Evolutionary conservation across 2,888 invertebrate genomes (phyloP), one percentile per base, ranked within the genome.

Genomic region (Anticlea derivata): DNA sequence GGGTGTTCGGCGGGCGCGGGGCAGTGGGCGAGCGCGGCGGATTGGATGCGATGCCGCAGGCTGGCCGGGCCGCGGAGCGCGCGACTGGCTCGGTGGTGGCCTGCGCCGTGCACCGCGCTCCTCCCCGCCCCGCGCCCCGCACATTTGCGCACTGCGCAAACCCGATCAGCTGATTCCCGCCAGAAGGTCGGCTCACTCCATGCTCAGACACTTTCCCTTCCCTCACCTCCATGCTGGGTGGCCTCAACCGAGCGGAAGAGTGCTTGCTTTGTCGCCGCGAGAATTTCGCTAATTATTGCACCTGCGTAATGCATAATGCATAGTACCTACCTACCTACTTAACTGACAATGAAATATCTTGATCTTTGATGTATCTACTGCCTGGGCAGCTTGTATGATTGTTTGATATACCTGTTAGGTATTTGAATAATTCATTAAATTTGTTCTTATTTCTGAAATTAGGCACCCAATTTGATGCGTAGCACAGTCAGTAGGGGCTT

Each of bases 111-210:
- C 70, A 53, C 40, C 52, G 62, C 55, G 55, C 50, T 24, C 50
- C 47, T 34, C 55, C 37, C 63, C 66, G 54, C 69, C 70, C 73
- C 77, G 60, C 70, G 26, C 76, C 78, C 80, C 84, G 68, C 75
- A 78, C 74, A 80, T 86, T 87, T 89, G 89, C 89, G 89, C 89
- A 90, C 77, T 90, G 89, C 89, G 89, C 90, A 88, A 87, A 74
- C 84, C 80, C 76, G 74, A 89, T 80, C 89, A 89, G 89, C 89
- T 90, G 89, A 86, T 89, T 89, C 88, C 87, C 88, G 86, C 85
- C 88, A 85, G 83, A 81, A 81, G 85, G 80, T 83, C 79, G 78
- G 68, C 70, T 65, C 59, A 63, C 71, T 74, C 70, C 68, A 68
- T 69, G 41, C 68, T 68, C 66, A 65, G 60, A 63, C 68, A 79